These are phyloP conservation scores for Muraenolepis orangiensis DNA, from an alignment of 2,797 vertebrate species.

Conservation along the genomic window DNA sequence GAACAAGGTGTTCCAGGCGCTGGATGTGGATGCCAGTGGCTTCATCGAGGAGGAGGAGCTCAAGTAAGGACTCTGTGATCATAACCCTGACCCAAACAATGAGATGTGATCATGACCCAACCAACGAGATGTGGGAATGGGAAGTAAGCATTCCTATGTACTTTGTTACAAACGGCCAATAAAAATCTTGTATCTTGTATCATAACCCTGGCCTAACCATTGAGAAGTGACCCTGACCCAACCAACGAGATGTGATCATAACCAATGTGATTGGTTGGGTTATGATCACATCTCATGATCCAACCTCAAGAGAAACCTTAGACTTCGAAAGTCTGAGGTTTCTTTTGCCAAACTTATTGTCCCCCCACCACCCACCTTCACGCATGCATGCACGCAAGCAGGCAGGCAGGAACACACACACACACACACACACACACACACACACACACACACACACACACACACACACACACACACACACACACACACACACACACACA, in stretches of 20 bases:
- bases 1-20: conserved; percentile 87
- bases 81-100: not conserved
- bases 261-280: too few relatives aligned
- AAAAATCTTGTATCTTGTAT: too few relatives aligned
- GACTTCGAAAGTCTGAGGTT: not conserved
- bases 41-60: conserved; percentile 95
- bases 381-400: too few relatives aligned
- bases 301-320: too few relatives aligned
- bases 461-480: not conserved
- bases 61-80: conserved; percentile 77
- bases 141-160: too few relatives aligned
- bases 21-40: conserved; percentile 91
- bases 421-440: not conserved
- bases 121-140: too few relatives aligned
- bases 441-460: not conserved
- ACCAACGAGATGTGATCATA: too few relatives aligned
- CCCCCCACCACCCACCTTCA: not conserved
- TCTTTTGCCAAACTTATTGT: not conserved
- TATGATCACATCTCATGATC: too few relatives aligned
- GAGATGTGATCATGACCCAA: too few relatives aligned
- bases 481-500: not conserved
- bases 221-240: too few relatives aligned
- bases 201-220: not conserved
- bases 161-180: too few relatives aligned
- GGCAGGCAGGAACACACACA: too few relatives aligned